These are phyloP conservation scores for Melanotaenia boesemani DNA, from an alignment of 2,797 vertebrate species.

Conservation along the genomic window DNA sequence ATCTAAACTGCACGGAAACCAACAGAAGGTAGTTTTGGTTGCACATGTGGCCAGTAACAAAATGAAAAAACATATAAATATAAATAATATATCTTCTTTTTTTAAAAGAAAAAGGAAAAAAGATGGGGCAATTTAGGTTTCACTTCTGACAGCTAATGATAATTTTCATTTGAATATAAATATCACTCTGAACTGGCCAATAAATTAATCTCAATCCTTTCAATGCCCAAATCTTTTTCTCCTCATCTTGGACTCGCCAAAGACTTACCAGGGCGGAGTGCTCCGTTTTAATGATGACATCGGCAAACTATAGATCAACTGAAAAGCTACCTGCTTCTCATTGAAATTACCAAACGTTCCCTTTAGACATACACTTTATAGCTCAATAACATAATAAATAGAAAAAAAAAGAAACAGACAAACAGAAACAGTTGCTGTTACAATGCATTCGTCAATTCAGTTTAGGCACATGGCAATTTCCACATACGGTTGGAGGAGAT, in stretches of 20 bases:
- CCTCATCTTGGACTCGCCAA: constrained; percentile 42
- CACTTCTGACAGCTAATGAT: constrained; percentile 48
- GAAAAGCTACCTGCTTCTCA: constrained; percentile 88
- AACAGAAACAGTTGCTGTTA: constrained; percentile 91
- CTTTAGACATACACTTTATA: constrained; percentile 95
- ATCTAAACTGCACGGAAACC: constrained; percentile 60
- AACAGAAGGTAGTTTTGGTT: constrained; percentile 78
- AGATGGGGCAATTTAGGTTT: constrained; percentile 49
- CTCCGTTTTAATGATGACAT: constrained; percentile 73
- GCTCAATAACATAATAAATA: constrained; percentile 98
- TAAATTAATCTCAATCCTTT: constrained; percentile 72
- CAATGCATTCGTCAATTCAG: constrained; percentile 99
- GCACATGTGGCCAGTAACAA: constrained; percentile 62
- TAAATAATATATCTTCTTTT: constrained; percentile 79
- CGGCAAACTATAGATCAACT: constrained; percentile 90
- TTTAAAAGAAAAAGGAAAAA: background rate
- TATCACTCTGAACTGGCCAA: constrained; percentile 66
- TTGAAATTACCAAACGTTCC: constrained; percentile 89
- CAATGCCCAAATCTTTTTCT: constrained; percentile 56
- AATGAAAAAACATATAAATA: constrained; percentile 80
- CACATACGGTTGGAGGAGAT: constrained; percentile 89
- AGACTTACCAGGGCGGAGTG: constrained; percentile 49
- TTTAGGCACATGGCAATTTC: constrained; percentile 99
- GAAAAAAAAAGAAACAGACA: constrained; percentile 78
- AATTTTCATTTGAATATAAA: constrained; percentile 64